Percentiles rank a stretch among this genome's conserved stretches.
These are phyloP conservation scores for Megaceryle torquata DNA, from an alignment of 2,113 vertebrate genomes.

Conservation along the genomic window DNA sequence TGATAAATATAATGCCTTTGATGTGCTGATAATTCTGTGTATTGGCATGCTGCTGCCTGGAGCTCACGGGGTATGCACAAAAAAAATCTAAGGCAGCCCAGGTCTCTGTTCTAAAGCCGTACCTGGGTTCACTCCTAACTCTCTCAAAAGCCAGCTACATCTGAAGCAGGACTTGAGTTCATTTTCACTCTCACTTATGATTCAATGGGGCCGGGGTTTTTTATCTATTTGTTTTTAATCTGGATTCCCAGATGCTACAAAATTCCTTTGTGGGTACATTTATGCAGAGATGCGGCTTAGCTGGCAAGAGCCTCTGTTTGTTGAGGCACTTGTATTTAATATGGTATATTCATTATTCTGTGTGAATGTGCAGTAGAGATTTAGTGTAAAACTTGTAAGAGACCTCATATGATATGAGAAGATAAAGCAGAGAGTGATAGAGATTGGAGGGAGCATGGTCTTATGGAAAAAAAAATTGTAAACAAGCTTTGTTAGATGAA, in stretches of 20 bases:
- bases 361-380: background rate
- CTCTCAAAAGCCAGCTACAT: background rate
- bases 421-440: background rate
- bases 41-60: constrained; percentile 63
- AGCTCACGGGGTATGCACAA: constrained; percentile 35
- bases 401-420: background rate
- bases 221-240: background rate
- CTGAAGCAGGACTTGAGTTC: background rate
- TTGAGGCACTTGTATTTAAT: background rate
- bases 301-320: background rate
- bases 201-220: background rate
- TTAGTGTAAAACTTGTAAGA: background rate
- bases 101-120: background rate
- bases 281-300: background rate
- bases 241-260: background rate
- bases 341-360: background rate
- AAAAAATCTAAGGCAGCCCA: background rate
- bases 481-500: background rate
- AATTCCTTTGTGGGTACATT: background rate
- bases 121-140: background rate
- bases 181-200: background rate
- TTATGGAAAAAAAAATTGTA: background rate
- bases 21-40: constrained; percentile 75
- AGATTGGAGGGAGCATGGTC: background rate
- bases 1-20: constrained; percentile 78